A percentile compares a stretch with the other conserved stretches of the same genome.
Conservation (phyloP, 2,113 vertebrate species). For the Sigmodon hispidus region DNA sequence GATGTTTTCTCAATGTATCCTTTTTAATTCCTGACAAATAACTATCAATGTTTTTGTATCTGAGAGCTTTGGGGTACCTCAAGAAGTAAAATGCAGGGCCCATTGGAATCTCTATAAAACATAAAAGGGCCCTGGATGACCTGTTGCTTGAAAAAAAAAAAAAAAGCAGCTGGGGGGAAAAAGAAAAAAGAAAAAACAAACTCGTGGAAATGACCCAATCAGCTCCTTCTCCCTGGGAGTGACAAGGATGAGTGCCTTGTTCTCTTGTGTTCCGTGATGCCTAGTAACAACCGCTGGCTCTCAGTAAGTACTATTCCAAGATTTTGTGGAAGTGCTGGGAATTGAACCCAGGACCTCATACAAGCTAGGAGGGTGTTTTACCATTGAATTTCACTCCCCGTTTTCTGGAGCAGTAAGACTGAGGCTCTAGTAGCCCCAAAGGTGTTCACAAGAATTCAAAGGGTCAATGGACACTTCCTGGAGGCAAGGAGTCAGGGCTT, state of each 20-base stretch:
- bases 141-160: background rate
- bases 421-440: background rate
- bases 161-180: background rate
- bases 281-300: background rate
- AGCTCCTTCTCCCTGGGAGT: background rate
- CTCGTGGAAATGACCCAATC: background rate
- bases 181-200: no score
- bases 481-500: background rate
- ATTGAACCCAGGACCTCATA: background rate
- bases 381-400: background rate
- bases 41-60: slow-evolving; percentile 16
- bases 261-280: background rate
- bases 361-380: background rate
- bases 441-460: background rate
- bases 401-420: background rate
- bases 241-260: background rate
- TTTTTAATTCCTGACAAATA: background rate
- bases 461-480: background rate
- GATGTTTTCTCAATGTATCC: background rate
- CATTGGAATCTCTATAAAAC: background rate
- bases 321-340: background rate
- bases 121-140: background rate
- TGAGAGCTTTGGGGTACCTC: background rate
- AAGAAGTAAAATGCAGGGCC: slow-evolving; percentile 6
- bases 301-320: background rate